These are phyloP conservation scores for Leucophora obtusa DNA, from an alignment of 2,888 invertebrate genomes.

Conservation along the genomic window DNA sequence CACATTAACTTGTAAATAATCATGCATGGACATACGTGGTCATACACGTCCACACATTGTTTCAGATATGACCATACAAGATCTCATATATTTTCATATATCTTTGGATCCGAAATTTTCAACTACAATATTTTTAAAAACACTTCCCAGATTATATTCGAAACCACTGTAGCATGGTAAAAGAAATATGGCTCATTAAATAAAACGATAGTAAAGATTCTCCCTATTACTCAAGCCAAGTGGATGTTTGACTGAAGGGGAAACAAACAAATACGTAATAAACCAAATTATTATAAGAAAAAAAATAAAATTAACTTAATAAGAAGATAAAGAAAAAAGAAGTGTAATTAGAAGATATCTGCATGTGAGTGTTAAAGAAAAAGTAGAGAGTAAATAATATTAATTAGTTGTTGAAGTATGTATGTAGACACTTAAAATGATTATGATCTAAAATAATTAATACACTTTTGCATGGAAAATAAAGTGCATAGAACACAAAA, in stretches of 20 bases:
- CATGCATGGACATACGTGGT: too few relatives aligned
- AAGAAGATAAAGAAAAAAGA: not conserved
- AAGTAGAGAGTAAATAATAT: not conserved
- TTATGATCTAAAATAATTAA: not conserved
- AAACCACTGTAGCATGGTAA: not conserved
- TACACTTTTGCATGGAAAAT: not conserved
- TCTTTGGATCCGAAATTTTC: too few relatives aligned
- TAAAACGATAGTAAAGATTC: not conserved
- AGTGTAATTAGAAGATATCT: not conserved
- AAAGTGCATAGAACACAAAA: constrained; percentile 6
- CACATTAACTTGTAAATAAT: too few relatives aligned
- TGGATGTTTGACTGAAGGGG: not conserved
- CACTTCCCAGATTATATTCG: not conserved
- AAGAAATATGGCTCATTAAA: not conserved
- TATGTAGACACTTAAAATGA: constrained; percentile 2
- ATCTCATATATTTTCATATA: too few relatives aligned
- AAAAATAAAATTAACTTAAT: not conserved
- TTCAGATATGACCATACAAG: too few relatives aligned
- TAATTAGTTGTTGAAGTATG: constrained; percentile 12
- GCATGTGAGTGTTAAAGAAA: not conserved
- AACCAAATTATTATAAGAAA: not conserved
- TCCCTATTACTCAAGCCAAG: not conserved
- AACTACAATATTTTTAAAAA: too few relatives aligned
- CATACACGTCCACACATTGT: too few relatives aligned
- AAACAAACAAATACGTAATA: not conserved